Base-by-base conservation (phyloP, 2,888 invertebrate species). In the Pedicia rivosa region DNA sequence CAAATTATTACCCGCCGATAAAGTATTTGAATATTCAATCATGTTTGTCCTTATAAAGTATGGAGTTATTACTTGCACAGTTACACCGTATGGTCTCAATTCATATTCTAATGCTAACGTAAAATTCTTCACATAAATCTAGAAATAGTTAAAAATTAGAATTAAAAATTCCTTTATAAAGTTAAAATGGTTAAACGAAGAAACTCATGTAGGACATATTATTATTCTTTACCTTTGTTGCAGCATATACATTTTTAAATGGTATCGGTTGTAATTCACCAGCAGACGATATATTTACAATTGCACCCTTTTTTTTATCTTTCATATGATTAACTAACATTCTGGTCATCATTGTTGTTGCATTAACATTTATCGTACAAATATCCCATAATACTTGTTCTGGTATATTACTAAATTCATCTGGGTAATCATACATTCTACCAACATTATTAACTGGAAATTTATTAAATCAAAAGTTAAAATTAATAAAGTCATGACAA, bases 1-100 rank as follows among this genome's bases (percentile, higher is more conserved):
- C 19, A 75, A 46, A 44, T 70, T 10, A 22, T 12, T 73, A 1
- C 70, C 74, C 15, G 68, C 69, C 62, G 78, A 68, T 17, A 88
- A 64, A 19, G 71, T 66, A 40, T 74, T 64, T 32, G 83, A 84
- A 64, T 80, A 90, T 19, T 75, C 67, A 56, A 88, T 90, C 81
- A 91, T 88, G 64, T 90, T 88, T 1, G 92, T 92, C 39, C 80
- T 78, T 37, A 92, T 76, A 61, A 87, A 92, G 50, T 87, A 68
- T 0, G 92, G 92, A 1, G 80, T 71, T 14, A 94, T 64, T 55
- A 86, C 83, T 59, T 94, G 92, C 16, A 92, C 71, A 22, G 78
- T 74, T 40, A 94, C 70, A 22, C 86, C 86, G 36, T 68, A 63
- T 28, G 69, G 57, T 4, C 72, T 64, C 55, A 90, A 81, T 61